These are phyloP conservation scores for Vimba vimba DNA, from an alignment of 2,113 vertebrate species.

Conservation along the genomic window DNA sequence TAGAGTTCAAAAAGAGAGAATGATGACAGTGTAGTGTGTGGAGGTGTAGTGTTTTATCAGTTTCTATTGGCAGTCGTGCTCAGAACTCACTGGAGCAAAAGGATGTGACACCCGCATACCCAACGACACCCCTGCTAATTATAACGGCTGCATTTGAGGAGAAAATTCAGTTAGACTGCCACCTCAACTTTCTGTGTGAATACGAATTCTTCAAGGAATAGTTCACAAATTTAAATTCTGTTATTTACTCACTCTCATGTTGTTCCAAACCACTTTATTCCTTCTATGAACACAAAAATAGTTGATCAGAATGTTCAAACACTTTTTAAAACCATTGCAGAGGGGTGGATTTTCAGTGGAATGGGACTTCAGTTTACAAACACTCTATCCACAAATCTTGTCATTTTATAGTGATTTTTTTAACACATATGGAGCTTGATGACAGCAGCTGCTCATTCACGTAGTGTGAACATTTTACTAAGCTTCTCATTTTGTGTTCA, in stretches of 20 bases:
- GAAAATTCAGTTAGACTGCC: neutral
- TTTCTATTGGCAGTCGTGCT: conserved; percentile 31
- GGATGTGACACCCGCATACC: conserved; percentile 37
- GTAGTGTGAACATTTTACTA: neutral
- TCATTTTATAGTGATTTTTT: neutral
- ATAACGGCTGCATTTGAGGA: conserved; percentile 47
- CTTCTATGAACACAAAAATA: neutral
- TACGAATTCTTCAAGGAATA: neutral
- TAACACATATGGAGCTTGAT: neutral
- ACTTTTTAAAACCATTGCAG: neutral
- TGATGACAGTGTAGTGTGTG: neutral
- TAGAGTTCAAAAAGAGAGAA: neutral
- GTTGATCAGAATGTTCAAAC: neutral
- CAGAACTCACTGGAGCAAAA: conserved; percentile 27
- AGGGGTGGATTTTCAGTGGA: neutral
- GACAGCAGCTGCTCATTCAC: neutral
- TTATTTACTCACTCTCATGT: neutral
- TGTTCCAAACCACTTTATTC: neutral
- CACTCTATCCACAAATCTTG: neutral
- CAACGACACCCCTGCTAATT: conserved; percentile 47
- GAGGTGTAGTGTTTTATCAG: conserved; percentile 42
- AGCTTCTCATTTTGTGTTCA: neutral
- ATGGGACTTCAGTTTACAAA: neutral
- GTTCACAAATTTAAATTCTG: neutral
- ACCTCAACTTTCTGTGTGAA: neutral